phyloP scores from a whole-genome alignment of 2,888 invertebrate genomes.

The Amphiduros pacificus region DNA sequence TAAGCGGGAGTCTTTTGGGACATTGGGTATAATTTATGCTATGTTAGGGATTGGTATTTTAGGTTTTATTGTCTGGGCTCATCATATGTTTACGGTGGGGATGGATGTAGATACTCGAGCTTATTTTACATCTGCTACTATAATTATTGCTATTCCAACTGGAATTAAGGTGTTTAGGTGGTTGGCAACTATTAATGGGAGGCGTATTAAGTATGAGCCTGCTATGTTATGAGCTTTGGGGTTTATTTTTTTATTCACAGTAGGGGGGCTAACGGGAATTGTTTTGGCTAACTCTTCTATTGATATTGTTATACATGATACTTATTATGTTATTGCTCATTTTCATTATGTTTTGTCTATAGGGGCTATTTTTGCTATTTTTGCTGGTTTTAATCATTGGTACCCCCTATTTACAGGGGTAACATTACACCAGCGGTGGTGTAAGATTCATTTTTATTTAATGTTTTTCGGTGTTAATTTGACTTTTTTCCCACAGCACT shows the following conservation, averaged over 20 bases:
- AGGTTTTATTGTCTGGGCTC: constrained; percentile 83
- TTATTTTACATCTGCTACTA: constrained; percentile 81
- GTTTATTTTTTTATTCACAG: constrained; percentile 77
- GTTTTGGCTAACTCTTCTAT: constrained; percentile 70
- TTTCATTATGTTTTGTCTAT: constrained; percentile 81
- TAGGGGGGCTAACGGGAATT: constrained; percentile 67
- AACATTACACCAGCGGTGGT: constrained; percentile 65
- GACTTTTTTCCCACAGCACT: constrained; percentile 82
- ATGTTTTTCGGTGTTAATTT: constrained; percentile 79
- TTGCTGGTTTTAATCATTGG: constrained; percentile 75
- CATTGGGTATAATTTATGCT: constrained; percentile 76
- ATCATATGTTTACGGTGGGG: constrained; percentile 83
- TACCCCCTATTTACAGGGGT: constrained; percentile 71
- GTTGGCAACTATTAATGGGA: constrained; percentile 72
- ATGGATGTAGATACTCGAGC: constrained; percentile 83
- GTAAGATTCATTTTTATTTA: constrained; percentile 71
- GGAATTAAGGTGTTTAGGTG: constrained; percentile 83
- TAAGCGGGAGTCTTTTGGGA: constrained; percentile 75
- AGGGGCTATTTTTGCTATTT: constrained; percentile 77
- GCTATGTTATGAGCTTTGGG: constrained; percentile 72
- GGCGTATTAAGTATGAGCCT: constrained; percentile 67
- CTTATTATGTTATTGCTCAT: constrained; percentile 83
- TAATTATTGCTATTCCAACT: constrained; percentile 84
- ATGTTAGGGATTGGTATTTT: constrained; percentile 79
- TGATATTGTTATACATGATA: constrained; percentile 78